Conservation (phyloP, 2,113 vertebrate genomes). For the Elachura formosa region DNA sequence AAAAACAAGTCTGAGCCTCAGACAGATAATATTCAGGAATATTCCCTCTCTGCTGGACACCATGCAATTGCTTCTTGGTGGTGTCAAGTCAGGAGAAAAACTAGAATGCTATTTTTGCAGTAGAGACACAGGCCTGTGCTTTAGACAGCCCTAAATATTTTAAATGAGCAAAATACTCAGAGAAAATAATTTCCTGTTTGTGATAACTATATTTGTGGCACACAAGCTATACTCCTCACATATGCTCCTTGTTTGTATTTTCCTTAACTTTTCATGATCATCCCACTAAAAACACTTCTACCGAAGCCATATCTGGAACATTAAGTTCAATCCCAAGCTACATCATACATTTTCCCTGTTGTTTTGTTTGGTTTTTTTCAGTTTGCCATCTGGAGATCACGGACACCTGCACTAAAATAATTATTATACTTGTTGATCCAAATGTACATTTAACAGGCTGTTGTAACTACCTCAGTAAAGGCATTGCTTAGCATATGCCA, state of each 20-base stretch:
- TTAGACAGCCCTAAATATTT: neutral
- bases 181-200: neutral
- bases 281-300: neutral
- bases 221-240: neutral
- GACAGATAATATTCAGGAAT: neutral
- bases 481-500: neutral
- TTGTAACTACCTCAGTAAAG: neutral
- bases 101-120: neutral
- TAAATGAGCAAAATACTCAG: neutral
- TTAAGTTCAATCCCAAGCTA: neutral
- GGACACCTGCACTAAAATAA: neutral
- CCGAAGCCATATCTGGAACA: neutral
- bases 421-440: neutral
- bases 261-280: neutral
- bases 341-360: rapidly evolving
- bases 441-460: neutral
- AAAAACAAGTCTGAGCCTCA: neutral
- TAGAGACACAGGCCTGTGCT: neutral
- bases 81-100: neutral
- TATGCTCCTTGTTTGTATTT: neutral
- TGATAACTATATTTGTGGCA: neutral
- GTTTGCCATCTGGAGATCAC: neutral
- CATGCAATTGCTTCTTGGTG: neutral
- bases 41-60: neutral
- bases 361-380: rapidly evolving